A percentile compares a stretch with the other conserved stretches of the same genome.
These are phyloP conservation scores for Actenoides lindsayi DNA, from an alignment of 2,113 vertebrate genomes.

Conservation along the genomic window DNA sequence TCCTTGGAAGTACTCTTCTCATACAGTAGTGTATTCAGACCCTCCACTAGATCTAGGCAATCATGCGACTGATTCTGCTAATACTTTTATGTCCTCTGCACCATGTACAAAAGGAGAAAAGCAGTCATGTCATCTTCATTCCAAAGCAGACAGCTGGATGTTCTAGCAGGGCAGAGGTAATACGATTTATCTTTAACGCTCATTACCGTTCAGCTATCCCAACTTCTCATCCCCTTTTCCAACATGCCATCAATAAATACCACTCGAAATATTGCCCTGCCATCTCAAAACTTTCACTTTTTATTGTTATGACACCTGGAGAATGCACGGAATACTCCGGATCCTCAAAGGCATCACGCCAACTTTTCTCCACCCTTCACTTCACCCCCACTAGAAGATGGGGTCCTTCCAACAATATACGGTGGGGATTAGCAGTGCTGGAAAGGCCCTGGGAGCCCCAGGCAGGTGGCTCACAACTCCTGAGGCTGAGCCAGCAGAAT, in stretches of 20 bases:
- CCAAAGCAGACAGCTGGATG: neutral
- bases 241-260: neutral
- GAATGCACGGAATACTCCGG: neutral
- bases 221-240: neutral
- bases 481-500: neutral
- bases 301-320: neutral
- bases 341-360: neutral
- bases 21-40: neutral
- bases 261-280: neutral
- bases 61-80: neutral
- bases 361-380: neutral
- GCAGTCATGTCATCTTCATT: neutral
- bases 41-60: neutral
- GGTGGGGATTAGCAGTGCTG: neutral
- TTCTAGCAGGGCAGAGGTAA: neutral
- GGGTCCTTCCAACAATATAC: neutral
- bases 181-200: neutral
- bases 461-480: neutral
- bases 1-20: neutral
- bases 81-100: neutral
- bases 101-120: neutral
- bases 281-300: neutral
- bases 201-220: neutral
- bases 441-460: neutral
- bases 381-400: neutral